Base-by-base conservation (phyloP, 2,888 invertebrate species). In the Lathronympha strigana region DNA sequence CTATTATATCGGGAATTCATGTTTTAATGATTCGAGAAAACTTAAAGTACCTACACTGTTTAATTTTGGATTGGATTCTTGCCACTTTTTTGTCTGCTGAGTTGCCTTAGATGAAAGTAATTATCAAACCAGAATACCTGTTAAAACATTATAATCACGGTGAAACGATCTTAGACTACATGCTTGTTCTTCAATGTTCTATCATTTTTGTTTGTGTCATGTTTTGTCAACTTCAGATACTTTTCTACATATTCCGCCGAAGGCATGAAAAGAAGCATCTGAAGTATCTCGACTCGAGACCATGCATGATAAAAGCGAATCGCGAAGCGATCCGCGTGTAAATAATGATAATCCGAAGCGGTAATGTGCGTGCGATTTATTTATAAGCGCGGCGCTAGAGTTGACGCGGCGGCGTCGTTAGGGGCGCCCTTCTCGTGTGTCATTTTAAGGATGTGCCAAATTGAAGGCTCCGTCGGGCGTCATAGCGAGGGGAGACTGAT, bases 361-460 rank as follows among this genome's bases (percentile, higher is more conserved):
- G 69, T 75, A 72, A 74, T 75, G 77, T 77, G 79, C 76, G 76
- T 72, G 77, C 76, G 76, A 79, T 81, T 81, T 82, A 81, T 81
- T 77, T 79, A 77, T 76, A 85, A 82, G 80, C 78, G 73, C 73
- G 79, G 78, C 76, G 69, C 67, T 66, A 64, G 71, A 67, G 69
- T 68, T 70, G 72, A 70, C 83, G 86, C 82, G 76, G 78, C 75
- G 54, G 61, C 51, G 78, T 92, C 91, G 90, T 92, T 90, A 92
- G 84, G 86, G 83, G 81, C 78, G 82, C 82, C 76, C 84, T 83
- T 89, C 88, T 92, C 92, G 87, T 91, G 88, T 92, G 91, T 92
- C 92, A 92, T 92, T 92, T 92, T 92, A 92, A 92, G 92, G 92
- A 92, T 91, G 91, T 90, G 87, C 90, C 89, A 92, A 92, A 92